Base-by-base conservation (phyloP, 37 sponge, comb jelly and placozoan species). In the Hexactinellida sp. region DNA sequence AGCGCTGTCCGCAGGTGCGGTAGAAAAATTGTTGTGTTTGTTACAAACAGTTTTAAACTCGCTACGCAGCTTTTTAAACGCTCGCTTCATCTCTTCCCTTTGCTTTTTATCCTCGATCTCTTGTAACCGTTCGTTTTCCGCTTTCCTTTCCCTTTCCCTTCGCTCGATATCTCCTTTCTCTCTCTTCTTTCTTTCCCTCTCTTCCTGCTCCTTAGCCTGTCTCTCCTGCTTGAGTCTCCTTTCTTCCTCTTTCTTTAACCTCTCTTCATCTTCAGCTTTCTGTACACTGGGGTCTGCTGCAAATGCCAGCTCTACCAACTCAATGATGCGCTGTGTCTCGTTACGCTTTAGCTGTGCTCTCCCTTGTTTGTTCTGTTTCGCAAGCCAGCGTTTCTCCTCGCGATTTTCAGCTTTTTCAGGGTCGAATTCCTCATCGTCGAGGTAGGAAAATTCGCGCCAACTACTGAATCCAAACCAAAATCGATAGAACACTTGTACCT, bases 381-480 rank as follows among this genome's bases (percentile, higher is more conserved):
- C 99, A 82, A 95, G 55, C 91, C 94, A 98, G 0, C 94, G 84
- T 52, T 92, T 87, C 87, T 98, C 99, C 76, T 98, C 96, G 39
- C 96, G 94, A 83, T 86, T 86, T 84, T 98, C 96, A 37, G 94
- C 99, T 39, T 95, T 98, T 54, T 95, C 92, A 13, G 83, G 76
- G 30, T 93, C 92, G 21, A n/a, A 25, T 1, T 63, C 76, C 82
- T 98, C 96, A 55, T 98, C 91, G 84, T 98, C 99, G 0, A 91
- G 86, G 54, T 94, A 98, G 0, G 99, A 98, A 38, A 94, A 98
- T 38, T 98, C 99, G 54, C 99, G 88, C 99, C 99, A 98, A 24
- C 94, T 92, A 24, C 92, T 89, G 86, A 98, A 95, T n/a, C 87
- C 83, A 54, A 35, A 94, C 99, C 99, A 98, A 88, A 93, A 93